Evolutionary conservation across 2,888 invertebrate genomes (phyloP).

Genomic region (Heliconius ismenius): DNA sequence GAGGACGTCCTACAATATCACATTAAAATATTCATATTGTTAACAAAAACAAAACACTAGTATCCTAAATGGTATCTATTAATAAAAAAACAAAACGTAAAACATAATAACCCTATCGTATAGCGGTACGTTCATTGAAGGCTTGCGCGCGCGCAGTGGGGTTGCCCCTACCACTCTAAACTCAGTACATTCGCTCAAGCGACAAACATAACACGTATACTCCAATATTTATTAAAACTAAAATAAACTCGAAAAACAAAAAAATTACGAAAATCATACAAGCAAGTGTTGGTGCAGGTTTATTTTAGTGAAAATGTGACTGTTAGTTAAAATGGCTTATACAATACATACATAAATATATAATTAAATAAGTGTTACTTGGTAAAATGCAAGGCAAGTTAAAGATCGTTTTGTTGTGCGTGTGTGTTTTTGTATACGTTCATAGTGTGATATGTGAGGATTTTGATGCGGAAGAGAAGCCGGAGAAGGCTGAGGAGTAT

Average conservation of each 20-base stretch:
- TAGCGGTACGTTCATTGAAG: constrained; percentile 55
- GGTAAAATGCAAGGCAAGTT: constrained; percentile 71
- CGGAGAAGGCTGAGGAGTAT: constrained; percentile 51
- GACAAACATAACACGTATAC: constrained; percentile 58
- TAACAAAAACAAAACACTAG: neutral
- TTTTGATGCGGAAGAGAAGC: constrained; percentile 44
- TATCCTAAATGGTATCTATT: neutral
- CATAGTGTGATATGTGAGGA: constrained; percentile 63
- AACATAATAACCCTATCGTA: constrained; percentile 15
- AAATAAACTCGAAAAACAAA: constrained; percentile 55
- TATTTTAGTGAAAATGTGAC: constrained; percentile 70
- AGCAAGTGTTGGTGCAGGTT: constrained; percentile 1
- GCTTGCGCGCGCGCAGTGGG: constrained; percentile 64
- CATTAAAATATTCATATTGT: neutral
- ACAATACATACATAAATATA: constrained; percentile 47
- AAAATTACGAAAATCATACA: neutral
- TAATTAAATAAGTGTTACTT: constrained; percentile 52
- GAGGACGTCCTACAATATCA: too few species aligned
- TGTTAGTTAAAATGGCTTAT: constrained; percentile 67
- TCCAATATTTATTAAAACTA: constrained; percentile 50
- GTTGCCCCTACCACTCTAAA: constrained; percentile 54
- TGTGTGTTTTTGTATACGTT: constrained; percentile 66
- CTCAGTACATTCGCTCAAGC: constrained; percentile 65
- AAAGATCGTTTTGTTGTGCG: constrained; percentile 70
- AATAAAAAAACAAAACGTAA: constrained; percentile 1